Percentiles rank a stretch among this genome's conserved stretches.
Conservation (phyloP, 2,113 vertebrate species). For the Lucifuga dentata region DNA sequence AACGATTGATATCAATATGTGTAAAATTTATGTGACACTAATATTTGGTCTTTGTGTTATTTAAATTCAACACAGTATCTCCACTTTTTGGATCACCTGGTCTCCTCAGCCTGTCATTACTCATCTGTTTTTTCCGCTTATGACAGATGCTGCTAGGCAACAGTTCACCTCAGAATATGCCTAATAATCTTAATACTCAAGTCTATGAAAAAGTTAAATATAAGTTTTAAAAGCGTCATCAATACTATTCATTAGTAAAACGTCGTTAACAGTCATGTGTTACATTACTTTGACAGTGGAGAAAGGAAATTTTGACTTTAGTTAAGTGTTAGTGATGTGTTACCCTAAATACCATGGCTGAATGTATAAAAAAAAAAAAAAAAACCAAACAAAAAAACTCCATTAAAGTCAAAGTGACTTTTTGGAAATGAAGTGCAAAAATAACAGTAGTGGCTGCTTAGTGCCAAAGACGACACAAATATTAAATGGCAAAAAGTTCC, state of each 20-base stretch:
- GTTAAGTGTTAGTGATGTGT: too few species aligned
- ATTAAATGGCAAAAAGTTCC: too few species aligned
- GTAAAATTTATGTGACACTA: too few species aligned
- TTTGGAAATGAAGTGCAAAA: not conserved
- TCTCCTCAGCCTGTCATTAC: not conserved
- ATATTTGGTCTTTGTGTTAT: too few species aligned
- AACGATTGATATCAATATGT: too few species aligned
- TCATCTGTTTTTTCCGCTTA: constrained; percentile 14
- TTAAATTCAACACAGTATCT: not conserved
- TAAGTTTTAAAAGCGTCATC: constrained; percentile 21
- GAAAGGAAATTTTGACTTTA: too few species aligned
- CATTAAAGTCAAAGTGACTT: too few species aligned
- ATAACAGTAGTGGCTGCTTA: not conserved
- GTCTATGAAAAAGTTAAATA: constrained; percentile 16
- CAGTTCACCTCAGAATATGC: constrained; percentile 4
- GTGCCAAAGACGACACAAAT: too few species aligned
- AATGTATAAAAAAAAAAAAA: not conserved
- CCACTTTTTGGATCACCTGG: not conserved
- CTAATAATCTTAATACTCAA: constrained; percentile 23
- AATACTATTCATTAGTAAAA: not conserved
- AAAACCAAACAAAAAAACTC: not conserved
- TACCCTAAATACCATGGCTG: too few species aligned
- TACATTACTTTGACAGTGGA: not conserved
- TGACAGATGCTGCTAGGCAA: constrained; percentile 33
- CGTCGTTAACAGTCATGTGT: not conserved